Percentiles rank a stretch among this genome's conserved stretches.
Conservation (phyloP, 2,888 invertebrate species). For the Drosophila pullipes region DNA sequence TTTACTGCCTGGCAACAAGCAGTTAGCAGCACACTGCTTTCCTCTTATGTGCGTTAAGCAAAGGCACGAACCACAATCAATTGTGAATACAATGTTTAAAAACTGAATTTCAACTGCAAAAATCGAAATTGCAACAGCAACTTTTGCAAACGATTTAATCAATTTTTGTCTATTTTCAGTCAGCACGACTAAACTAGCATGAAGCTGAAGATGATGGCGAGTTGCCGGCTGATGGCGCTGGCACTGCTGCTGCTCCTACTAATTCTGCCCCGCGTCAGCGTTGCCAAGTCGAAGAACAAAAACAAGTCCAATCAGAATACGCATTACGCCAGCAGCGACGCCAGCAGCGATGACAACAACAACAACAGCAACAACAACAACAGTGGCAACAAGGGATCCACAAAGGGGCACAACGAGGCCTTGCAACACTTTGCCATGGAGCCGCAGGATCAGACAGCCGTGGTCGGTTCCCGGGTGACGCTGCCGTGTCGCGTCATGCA, state of each 20-base stretch:
- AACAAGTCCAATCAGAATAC: conserved; percentile 67
- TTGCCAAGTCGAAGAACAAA: conserved; percentile 86
- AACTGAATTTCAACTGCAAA: neutral
- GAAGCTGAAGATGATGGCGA: conserved; percentile 38
- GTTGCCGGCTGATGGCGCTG: conserved; percentile 24
- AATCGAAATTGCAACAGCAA: neutral
- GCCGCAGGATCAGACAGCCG: conserved; percentile 95
- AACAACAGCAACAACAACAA: conserved; percentile 32
- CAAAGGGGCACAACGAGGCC: conserved; percentile 46
- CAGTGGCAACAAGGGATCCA: conserved; percentile 47
- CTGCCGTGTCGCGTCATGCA: conserved; percentile 95
- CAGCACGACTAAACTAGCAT: conserved; percentile 43
- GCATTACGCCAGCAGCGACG: conserved; percentile 53
- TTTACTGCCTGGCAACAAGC: neutral
- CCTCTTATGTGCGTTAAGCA: neutral
- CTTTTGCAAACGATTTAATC: neutral
- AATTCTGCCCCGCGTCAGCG: conserved; percentile 38
- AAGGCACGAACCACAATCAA: neutral
- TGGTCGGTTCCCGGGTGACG: conserved; percentile 94
- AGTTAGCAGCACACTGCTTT: neutral
- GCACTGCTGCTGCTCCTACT: conserved; percentile 53
- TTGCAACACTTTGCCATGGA: conserved; percentile 95
- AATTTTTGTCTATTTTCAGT: neutral
- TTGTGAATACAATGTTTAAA: neutral
- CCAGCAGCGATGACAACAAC: conserved; percentile 1